Evolutionary conservation across 2,113 vertebrate species (phyloP).

Genomic region (Tragelaphus strepsiceros): DNA sequence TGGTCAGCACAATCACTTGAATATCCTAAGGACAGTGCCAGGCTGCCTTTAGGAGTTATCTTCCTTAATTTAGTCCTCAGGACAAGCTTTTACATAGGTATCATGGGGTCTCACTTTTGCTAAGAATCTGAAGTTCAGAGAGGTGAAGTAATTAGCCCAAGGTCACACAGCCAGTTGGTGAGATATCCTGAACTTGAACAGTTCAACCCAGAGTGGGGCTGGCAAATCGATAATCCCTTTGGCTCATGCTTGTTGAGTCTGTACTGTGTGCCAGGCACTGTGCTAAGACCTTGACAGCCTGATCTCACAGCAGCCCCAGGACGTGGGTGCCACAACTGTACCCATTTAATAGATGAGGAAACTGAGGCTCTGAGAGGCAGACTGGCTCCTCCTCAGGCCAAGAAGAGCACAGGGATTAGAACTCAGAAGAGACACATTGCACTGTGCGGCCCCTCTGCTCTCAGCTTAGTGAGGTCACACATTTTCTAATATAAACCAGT

Average conservation of each 20-base stretch:
- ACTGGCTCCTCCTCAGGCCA: background rate
- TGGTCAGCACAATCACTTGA: background rate
- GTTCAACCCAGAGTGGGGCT: background rate
- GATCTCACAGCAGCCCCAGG: background rate
- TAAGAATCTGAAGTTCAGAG: background rate
- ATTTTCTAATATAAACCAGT: background rate
- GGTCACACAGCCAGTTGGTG: background rate
- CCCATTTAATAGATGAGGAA: background rate
- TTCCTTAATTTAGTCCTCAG: background rate
- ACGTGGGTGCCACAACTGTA: fast-evolving
- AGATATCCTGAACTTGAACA: background rate
- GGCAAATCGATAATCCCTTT: fast-evolving
- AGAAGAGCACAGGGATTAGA: background rate
- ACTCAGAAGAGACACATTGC: fast-evolving
- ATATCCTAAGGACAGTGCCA: no score
- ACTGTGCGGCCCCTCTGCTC: background rate
- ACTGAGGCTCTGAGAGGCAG: background rate
- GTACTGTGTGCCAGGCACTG: fast-evolving
- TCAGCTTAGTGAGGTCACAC: fast-evolving
- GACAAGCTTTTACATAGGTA: background rate
- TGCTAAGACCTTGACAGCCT: background rate
- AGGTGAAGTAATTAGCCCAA: background rate
- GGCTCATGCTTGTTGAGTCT: background rate
- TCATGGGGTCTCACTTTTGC: background rate
- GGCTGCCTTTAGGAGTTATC: background rate